phyloP scores from a whole-genome alignment of 2,888 invertebrate genomes.

The Eupeodes luniger region DNA sequence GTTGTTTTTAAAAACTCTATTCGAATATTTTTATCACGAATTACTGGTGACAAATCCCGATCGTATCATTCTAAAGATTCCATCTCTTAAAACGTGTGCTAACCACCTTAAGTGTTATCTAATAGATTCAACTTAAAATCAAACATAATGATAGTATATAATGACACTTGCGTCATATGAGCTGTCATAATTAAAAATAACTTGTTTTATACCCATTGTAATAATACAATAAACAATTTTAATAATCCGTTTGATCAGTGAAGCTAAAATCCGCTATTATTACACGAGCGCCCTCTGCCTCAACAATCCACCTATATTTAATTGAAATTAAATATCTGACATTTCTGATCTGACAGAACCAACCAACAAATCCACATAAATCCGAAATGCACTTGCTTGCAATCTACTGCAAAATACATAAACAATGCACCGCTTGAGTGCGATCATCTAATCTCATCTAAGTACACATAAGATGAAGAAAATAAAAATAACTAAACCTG shows the following conservation, averaged over 20 bases:
- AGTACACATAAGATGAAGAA: not conserved
- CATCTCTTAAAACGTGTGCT: conserved; percentile 13
- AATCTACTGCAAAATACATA: not conserved
- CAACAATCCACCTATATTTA: conserved; percentile 34
- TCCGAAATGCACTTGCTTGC: conserved; percentile 22
- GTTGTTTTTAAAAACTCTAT: not conserved
- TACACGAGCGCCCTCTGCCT: conserved; percentile 19
- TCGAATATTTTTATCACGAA: conserved; percentile 7
- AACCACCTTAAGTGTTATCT: not conserved
- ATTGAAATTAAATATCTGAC: conserved; percentile 70
- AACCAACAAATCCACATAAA: conserved; percentile 43
- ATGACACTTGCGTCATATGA: conserved; percentile 37
- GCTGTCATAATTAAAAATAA: conserved; percentile 45
- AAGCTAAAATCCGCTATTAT: too few species aligned
- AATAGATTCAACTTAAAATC: not conserved
- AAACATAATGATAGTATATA: conserved; percentile 14
- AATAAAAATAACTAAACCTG: conserved; percentile 39
- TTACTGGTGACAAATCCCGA: not conserved
- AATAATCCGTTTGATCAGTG: conserved; percentile 28
- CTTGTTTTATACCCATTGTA: conserved; percentile 4
- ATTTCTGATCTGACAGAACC: conserved; percentile 62
- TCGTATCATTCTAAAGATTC: conserved; percentile 9
- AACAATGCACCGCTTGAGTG: conserved; percentile 20
- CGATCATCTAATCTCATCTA: conserved; percentile 56
- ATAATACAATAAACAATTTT: conserved; percentile 9